These are phyloP conservation scores for Pseudochirops cupreus DNA, from an alignment of 2,797 vertebrate species.

Conservation along the genomic window DNA sequence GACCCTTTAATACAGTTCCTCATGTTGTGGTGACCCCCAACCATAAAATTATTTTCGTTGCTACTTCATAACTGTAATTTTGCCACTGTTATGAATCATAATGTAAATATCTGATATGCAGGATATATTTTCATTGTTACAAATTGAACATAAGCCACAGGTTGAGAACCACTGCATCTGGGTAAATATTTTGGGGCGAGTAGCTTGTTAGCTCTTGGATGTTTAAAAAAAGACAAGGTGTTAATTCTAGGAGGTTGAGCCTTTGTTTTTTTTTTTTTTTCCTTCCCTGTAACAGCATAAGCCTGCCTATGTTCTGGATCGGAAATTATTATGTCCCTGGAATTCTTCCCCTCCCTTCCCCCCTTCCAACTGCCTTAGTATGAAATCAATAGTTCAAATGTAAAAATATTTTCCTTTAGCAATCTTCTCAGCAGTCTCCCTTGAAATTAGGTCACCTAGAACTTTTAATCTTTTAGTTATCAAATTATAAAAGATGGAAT, in stretches of 20 bases:
- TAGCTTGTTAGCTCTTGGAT: neutral
- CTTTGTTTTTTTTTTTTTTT: neutral
- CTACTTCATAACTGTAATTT: too few species aligned
- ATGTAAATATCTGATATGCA: too few species aligned
- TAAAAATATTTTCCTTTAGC: constrained; percentile 21
- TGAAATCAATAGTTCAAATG: constrained; percentile 23
- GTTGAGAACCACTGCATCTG: neutral
- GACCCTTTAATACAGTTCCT: too few species aligned
- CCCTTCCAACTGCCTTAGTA: neutral
- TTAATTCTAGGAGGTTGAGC: neutral
- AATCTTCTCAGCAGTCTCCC: constrained; percentile 48
- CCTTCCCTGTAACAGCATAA: neutral
- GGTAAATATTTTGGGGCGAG: neutral
- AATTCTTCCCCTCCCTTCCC: neutral
- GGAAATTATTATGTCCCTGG: neutral
- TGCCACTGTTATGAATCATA: too few species aligned
- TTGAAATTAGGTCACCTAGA: neutral
- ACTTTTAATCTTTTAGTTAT: constrained; percentile 37
- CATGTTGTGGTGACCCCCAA: too few species aligned
- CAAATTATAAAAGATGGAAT: constrained; percentile 27
- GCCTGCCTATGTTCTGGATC: neutral
- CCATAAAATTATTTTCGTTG: too few species aligned
- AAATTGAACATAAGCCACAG: too few species aligned
- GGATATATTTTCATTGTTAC: too few species aligned
- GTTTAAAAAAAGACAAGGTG: neutral